Percentiles rank a stretch among this genome's conserved stretches.
Conservation (phyloP, 2,797 vertebrate genomes). For the Tamandua tetradactyla region DNA sequence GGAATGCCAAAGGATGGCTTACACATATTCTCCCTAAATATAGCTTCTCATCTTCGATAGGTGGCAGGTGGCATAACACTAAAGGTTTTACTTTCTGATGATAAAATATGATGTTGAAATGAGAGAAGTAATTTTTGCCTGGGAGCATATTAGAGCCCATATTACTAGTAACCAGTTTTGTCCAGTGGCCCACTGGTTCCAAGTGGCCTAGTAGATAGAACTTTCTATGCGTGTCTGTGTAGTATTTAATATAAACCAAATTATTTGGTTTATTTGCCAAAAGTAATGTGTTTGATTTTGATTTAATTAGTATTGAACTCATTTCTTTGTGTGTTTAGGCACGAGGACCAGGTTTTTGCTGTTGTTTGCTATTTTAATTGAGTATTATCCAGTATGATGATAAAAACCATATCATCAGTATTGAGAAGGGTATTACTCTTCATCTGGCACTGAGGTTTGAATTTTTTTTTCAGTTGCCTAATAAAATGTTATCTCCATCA, state of each 20-base stretch:
- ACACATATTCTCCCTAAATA: not conserved
- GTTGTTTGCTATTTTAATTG: not conserved
- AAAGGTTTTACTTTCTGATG: slow-evolving; percentile 14
- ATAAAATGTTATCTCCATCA: not conserved
- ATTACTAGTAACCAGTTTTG: not conserved
- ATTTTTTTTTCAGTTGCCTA: not conserved
- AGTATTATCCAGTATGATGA: not conserved
- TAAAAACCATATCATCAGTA: not conserved
- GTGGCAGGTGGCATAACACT: not conserved
- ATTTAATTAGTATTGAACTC: slow-evolving; percentile 27
- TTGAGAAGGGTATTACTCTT: not conserved
- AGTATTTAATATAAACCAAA: not conserved
- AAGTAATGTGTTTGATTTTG: slow-evolving; percentile 6
- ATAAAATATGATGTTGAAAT: not conserved
- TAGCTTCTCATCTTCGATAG: not conserved
- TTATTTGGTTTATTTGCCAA: not conserved
- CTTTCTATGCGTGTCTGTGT: not conserved
- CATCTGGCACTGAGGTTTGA: not conserved
- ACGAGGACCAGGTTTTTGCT: not conserved
- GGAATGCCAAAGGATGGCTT: not conserved
- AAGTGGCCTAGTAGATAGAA: not conserved
- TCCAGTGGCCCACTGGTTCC: not conserved
- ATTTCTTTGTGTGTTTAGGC: slow-evolving; percentile 5
- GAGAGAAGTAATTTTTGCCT: not conserved
- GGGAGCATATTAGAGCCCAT: not conserved